Evolutionary conservation across 2,113 vertebrate genomes (phyloP).

Genomic region (Rhegmatorhina hoffmannsi): DNA sequence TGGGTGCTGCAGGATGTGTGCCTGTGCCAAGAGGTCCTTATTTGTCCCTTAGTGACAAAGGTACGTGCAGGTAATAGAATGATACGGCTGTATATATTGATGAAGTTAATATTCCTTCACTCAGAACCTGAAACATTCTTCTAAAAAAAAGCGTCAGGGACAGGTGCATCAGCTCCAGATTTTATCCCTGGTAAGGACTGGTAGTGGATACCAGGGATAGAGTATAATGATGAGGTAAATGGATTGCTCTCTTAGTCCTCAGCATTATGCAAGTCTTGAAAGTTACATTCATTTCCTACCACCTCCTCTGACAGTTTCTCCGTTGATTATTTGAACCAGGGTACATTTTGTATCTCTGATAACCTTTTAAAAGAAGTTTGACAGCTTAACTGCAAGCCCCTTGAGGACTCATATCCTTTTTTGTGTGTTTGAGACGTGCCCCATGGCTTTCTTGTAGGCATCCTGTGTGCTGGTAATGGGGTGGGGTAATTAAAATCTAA

Average conservation of each 20-base stretch:
- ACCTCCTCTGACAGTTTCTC: background rate
- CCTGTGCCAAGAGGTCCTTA: background rate
- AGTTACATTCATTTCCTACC: background rate
- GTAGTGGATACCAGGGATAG: background rate
- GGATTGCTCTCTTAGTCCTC: background rate
- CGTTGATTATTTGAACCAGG: background rate
- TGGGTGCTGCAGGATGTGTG: background rate
- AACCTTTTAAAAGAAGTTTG: background rate
- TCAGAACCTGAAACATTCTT: background rate
- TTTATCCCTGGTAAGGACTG: background rate
- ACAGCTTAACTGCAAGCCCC: background rate
- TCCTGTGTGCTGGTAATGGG: fast-evolving
- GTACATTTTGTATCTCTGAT: fast-evolving
- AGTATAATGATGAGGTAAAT: background rate
- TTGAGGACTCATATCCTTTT: background rate
- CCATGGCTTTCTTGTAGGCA: background rate
- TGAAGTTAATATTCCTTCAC: background rate
- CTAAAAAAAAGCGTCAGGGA: fast-evolving
- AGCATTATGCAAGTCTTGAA: background rate
- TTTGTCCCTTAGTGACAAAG: background rate
- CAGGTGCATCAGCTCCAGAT: background rate
- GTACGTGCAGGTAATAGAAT: too few species aligned
- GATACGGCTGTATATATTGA: background rate
- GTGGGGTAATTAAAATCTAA: background rate
- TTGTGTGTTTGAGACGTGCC: background rate